A percentile compares a stretch with the other conserved stretches of the same genome.
These are phyloP conservation scores for Andrena praecox DNA, from an alignment of 2,888 invertebrate genomes.

Conservation along the genomic window DNA sequence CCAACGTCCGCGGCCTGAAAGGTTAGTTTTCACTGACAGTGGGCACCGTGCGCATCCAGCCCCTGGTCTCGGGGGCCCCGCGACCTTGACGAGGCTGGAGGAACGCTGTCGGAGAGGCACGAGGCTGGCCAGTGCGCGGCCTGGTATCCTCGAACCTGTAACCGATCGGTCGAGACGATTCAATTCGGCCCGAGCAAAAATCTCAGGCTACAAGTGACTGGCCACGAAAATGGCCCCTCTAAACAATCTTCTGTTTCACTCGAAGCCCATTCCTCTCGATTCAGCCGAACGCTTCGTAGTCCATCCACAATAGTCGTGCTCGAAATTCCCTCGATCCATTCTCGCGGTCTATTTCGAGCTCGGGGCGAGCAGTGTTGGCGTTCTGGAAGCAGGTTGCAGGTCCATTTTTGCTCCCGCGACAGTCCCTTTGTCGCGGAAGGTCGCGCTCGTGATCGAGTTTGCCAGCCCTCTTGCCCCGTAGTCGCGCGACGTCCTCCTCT, in stretches of 20 bases:
- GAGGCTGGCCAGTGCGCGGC: constrained; percentile 3
- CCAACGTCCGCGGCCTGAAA: constrained; percentile 26
- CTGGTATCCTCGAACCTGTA: constrained; percentile 23
- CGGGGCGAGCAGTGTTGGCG: not conserved
- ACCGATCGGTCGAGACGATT: constrained; percentile 15
- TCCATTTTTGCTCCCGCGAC: constrained; percentile 45
- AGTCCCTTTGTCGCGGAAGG: constrained; percentile 66
- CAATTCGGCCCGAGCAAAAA: not conserved
- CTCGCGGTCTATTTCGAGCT: constrained; percentile 21
- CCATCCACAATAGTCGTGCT: no score
- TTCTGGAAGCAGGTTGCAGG: constrained; percentile 21
- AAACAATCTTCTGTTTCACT: no score
- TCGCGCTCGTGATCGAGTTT: constrained; percentile 54
- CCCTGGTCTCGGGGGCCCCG: not conserved
- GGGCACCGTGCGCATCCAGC: constrained; percentile 29
- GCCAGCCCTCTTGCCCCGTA: constrained; percentile 31
- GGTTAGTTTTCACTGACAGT: constrained; percentile 49
- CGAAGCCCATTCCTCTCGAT: no score
- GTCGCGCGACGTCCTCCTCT: constrained; percentile 60
- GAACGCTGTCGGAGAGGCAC: not conserved
- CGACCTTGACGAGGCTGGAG: constrained; percentile 38
- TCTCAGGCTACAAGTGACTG: no score
- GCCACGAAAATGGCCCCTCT: no score
- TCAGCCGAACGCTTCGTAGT: no score
- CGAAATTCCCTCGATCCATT: no score